Evolutionary conservation across 2,888 invertebrate species (phyloP), one percentile per base, ranked within the genome.

Genomic region (Ormyrus thymus): DNA sequence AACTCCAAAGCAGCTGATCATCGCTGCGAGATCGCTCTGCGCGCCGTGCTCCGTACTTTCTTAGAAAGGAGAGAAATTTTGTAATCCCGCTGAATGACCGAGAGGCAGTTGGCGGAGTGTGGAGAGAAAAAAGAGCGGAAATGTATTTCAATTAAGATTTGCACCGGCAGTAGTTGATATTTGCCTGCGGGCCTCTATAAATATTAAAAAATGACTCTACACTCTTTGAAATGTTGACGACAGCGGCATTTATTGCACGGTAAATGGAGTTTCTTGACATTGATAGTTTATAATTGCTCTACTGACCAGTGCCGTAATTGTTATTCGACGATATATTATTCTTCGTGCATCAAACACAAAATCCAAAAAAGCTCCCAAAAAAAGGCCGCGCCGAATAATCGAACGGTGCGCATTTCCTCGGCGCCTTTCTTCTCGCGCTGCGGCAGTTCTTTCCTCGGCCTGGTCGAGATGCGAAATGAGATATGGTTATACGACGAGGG

Each of bases 131-230:
- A 29, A 29, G 29, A 29, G 29, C 29, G 29, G 29, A 29, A 29
- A 29, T 29, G 29, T 29, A 4, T 0, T 29, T 29, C 29, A 89
- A 89, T 89, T 89, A 89, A 89, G 89, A 89, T 89, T 90, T 90
- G 89, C 89, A 89, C 89, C 89, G 89, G 86, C 87, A 87, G 29
- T 29, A 29, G 29, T 29, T 29, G 4, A 29, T 29, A 4, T 29
- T 29, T 29, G 29, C 29, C 29, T 4, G 29, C 29, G 29, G 29
- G 29, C 29, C 29, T 29, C 29, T 29, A 29, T 4, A 29, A 29
- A 29, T 29, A 29, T 29, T 29, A 29, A 29, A 29, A 29, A 4
- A 29, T 29, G 29, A 29, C 29, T 29, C n/a, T n/a, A 29, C 4
- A 4, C 29, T 29, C 4, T 29, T 29, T 29, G 4, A 29, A 29